Evolutionary conservation across 1,140 invertebrate species (phyloP).

Genomic region (Lepidostoma basale): DNA sequence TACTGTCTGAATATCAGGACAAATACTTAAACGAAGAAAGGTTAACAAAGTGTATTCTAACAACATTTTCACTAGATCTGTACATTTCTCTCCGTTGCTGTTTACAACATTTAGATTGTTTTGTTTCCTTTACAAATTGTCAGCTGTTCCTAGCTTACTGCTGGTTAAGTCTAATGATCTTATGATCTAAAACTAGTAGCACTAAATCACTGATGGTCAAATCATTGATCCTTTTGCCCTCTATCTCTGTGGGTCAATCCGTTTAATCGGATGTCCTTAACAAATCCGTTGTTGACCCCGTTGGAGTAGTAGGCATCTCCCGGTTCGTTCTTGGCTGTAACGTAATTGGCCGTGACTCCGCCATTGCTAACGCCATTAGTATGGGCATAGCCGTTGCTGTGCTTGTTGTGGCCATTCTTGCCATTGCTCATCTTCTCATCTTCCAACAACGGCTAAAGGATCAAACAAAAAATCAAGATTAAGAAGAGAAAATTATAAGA

Average conservation of each 20-base stretch:
- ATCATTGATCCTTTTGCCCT: constrained; percentile 43
- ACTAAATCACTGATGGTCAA: constrained; percentile 41
- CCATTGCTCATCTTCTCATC: constrained; percentile 54
- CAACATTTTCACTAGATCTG: neutral
- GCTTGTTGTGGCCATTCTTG: constrained; percentile 56
- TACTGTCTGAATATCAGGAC: constrained; percentile 9
- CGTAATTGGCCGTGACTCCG: constrained; percentile 56
- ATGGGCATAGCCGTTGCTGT: constrained; percentile 45
- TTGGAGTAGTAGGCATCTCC: constrained; percentile 71
- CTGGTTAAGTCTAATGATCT: constrained; percentile 29
- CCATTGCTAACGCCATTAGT: constrained; percentile 46
- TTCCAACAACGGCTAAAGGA: constrained; percentile 62
- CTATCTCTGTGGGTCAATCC: constrained; percentile 43
- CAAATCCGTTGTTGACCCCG: constrained; percentile 70
- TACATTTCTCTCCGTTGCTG: neutral
- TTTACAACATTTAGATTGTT: neutral
- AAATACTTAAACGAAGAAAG: neutral
- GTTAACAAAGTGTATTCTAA: neutral
- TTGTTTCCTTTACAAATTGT: neutral
- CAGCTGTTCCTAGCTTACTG: constrained; percentile 20
- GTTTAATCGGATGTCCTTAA: constrained; percentile 50
- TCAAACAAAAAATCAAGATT: constrained; percentile 31
- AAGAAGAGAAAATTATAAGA: neutral
- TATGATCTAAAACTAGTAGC: constrained; percentile 33
- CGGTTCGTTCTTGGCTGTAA: constrained; percentile 66